Base-by-base conservation (phyloP, 2,888 invertebrate species). In the Ellobium chinense region DNA sequence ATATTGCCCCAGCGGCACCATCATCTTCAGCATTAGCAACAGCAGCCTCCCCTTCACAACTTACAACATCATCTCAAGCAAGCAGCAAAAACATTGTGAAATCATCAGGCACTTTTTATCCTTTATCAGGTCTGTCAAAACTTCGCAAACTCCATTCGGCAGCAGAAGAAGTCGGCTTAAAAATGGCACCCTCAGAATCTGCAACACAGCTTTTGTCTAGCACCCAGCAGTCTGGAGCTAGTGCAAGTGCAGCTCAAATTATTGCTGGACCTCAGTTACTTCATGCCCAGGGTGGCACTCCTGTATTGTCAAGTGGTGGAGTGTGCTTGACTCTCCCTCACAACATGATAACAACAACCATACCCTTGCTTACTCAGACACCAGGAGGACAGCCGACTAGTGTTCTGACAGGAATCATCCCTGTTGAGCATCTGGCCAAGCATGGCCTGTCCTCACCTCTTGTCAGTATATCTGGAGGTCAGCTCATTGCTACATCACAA, bases 21-120 rank as follows among this genome's bases (percentile, higher is more conserved):
- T 7, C 63, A 58, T 56, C 74, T 21, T 36, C 66, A 31, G 66
- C 37, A 66, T 12, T 24, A 2, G 27, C 27, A 27, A 24, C 39
- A 27, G 4, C 54, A 3, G 1, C 54, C 29, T 2, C 68, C 1
- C 5, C 58, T 3, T 5, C 56, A 24, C 9, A 60, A 18, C 5
- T 34, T 65, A 18, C 18, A 24, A 62, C 5, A 37, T 14, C 29
- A 18, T 9, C 39, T 24, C 37, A 74, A 31, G 9, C 65, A 14
- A 58, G 36, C 39, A 36, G 12, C 58, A 86, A 82, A 31, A 85
- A 81, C n/a, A 96, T 97, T 95, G 96, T 97, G 94, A 97, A 97
- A 95, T 96, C 97, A 94, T 95, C 96, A 91, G 97, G 97, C 93
- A 97, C 97, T 93, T 97, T 96, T 94, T 97, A 96, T 94, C 97